Conservation (phyloP, 2,888 invertebrate genomes). For the Silvanus unidentatus region DNA sequence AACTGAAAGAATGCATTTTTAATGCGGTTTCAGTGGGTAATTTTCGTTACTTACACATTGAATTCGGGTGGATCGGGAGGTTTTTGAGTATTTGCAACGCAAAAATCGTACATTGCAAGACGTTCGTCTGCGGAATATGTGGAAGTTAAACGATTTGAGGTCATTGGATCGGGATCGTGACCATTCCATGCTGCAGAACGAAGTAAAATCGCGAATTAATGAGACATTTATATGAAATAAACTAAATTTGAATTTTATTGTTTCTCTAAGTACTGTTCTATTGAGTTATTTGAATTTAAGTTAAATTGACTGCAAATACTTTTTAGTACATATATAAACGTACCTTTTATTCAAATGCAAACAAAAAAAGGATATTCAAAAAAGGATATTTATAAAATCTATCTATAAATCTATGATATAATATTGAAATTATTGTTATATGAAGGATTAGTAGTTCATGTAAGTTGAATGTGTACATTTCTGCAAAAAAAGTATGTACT, state of each 20-base stretch:
- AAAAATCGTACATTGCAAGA: conserved; percentile 52
- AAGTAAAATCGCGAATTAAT: conserved; percentile 8
- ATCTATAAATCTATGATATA: background rate
- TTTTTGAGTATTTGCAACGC: conserved; percentile 40
- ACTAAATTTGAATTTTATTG: too few relatives aligned
- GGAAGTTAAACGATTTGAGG: conserved; percentile 40
- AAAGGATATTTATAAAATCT: conserved; percentile 20
- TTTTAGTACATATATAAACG: conserved; percentile 6
- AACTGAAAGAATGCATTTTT: conserved; percentile 11
- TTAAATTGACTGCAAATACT: background rate
- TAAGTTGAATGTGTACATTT: conserved; percentile 20
- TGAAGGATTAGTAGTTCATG: conserved; percentile 10
- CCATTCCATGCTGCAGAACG: conserved; percentile 41
- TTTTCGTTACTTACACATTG: conserved; percentile 41
- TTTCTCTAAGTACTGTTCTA: too few relatives aligned
- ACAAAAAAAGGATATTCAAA: conserved; percentile 26
- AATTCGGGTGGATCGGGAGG: conserved; percentile 39
- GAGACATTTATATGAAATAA: too few relatives aligned
- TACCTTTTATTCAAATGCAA: conserved; percentile 9
- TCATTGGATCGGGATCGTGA: conserved; percentile 40
- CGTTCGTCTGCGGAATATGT: conserved; percentile 54
- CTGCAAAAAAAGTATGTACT: conserved; percentile 33
- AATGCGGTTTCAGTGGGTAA: background rate
- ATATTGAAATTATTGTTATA: background rate
- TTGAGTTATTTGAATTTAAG: too few relatives aligned